Evolutionary conservation across 2,113 vertebrate species (phyloP).

Genomic region (Gobius niger): DNA sequence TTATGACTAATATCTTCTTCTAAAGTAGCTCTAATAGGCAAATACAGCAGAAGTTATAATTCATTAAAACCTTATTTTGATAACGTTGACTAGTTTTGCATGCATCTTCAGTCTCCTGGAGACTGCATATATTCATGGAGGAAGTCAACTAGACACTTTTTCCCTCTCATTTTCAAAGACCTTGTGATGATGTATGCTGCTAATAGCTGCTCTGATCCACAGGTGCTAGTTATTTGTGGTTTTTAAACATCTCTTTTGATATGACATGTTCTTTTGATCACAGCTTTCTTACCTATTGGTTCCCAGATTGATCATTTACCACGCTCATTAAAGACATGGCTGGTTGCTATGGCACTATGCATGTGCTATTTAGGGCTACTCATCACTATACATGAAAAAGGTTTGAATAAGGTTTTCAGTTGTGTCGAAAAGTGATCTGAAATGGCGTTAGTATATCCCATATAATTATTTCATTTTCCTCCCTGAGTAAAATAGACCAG

Average conservation of each 20-base stretch:
- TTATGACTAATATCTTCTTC: neutral
- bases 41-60: neutral
- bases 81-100: slow-evolving; percentile 1
- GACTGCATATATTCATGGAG: slow-evolving; percentile 21
- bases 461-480: too few relatives aligned
- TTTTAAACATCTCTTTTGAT: slow-evolving; percentile 25
- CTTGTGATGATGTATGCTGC: slow-evolving; percentile 42
- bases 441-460: too few relatives aligned
- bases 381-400: neutral
- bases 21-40: neutral
- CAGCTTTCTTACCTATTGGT: slow-evolving; percentile 1
- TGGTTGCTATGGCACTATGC: neutral
- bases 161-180: slow-evolving; percentile 26
- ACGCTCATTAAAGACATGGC: neutral
- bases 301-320: neutral
- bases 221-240: slow-evolving; percentile 33
- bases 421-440: too few relatives aligned
- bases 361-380: neutral
- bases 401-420: too few relatives aligned
- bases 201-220: slow-evolving; percentile 42
- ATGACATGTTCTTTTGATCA: neutral
- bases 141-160: slow-evolving; percentile 22
- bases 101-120: slow-evolving; percentile 21
- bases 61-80: neutral
- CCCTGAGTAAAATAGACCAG: too few relatives aligned